Conservation (phyloP, 1,140 invertebrate genomes). For the Neoseiulus cucumeris region DNA sequence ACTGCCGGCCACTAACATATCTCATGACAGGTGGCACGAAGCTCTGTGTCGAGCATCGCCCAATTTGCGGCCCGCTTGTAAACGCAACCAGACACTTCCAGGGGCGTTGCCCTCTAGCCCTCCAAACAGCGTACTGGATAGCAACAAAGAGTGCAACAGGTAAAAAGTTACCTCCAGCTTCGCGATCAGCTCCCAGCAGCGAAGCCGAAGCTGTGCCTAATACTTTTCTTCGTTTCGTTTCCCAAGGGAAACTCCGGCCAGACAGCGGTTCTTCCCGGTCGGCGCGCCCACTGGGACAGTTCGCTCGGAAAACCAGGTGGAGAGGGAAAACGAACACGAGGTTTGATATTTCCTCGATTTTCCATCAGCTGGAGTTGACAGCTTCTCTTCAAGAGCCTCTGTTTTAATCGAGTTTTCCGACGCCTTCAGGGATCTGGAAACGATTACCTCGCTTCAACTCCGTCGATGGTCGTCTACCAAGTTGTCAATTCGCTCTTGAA, state of each 20-base stretch:
- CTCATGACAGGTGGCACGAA: background rate
- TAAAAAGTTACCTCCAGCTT: background rate
- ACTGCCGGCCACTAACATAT: background rate
- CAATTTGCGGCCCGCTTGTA: background rate
- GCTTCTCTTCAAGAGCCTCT: no score
- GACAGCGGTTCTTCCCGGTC: background rate
- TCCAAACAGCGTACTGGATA: background rate
- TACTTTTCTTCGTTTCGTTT: background rate
- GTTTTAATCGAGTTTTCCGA: no score
- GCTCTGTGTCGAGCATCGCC: constrained; percentile 2
- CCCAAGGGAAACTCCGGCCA: background rate
- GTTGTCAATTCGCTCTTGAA: background rate
- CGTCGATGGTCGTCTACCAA: constrained; percentile 1
- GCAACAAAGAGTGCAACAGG: constrained; percentile 4
- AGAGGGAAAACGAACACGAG: no score
- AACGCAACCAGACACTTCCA: constrained; percentile 4
- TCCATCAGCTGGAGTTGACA: no score
- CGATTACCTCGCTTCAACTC: background rate
- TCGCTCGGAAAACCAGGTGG: no score
- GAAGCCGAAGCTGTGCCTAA: background rate
- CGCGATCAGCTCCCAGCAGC: background rate
- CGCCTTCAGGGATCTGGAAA: no score
- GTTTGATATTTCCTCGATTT: no score
- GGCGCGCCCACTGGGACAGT: background rate
- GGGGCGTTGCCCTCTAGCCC: background rate